Conservation (phyloP, 2,113 vertebrate genomes). For the Epinephelus moara region DNA sequence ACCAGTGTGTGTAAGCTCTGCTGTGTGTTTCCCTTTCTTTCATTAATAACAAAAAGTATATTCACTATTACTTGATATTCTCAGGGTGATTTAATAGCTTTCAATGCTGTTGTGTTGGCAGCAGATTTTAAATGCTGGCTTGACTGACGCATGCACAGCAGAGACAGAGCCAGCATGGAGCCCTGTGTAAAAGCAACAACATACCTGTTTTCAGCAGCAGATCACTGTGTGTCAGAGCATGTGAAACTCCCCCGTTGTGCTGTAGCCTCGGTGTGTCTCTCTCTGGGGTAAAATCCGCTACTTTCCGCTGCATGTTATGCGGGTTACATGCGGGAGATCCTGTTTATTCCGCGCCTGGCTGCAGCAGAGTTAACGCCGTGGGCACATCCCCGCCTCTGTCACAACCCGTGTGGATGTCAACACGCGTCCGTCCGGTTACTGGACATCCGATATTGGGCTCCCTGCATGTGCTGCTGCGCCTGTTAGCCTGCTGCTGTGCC, state of each 20-base stretch:
- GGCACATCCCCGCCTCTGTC: constrained; percentile 28
- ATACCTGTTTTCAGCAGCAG: constrained; percentile 56
- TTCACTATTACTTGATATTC: not conserved
- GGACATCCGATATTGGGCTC: constrained; percentile 66
- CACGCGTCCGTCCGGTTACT: constrained; percentile 45
- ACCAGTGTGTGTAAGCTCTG: not conserved
- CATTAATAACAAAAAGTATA: not conserved
- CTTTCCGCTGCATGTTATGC: constrained; percentile 35
- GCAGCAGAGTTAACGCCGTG: constrained; percentile 26
- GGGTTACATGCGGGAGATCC: constrained; percentile 15
- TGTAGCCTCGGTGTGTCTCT: not conserved
- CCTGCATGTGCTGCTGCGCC: constrained; percentile 21
- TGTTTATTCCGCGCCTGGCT: constrained; percentile 15
- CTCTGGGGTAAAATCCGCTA: not conserved
- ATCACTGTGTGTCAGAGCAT: constrained; percentile 14
- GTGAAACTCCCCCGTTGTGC: constrained; percentile 1
- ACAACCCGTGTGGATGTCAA: constrained; percentile 54
- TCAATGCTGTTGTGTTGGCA: constrained; percentile 12
- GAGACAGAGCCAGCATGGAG: not conserved
- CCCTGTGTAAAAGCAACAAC: constrained; percentile 9
- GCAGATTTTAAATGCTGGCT: constrained; percentile 25
- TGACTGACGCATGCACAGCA: constrained; percentile 49
- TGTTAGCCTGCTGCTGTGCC: not conserved
- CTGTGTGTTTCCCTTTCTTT: not conserved
- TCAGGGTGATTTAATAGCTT: not conserved